These are phyloP conservation scores for Megalonaias nervosa DNA, from an alignment of 1,140 invertebrate species.

Conservation along the genomic window DNA sequence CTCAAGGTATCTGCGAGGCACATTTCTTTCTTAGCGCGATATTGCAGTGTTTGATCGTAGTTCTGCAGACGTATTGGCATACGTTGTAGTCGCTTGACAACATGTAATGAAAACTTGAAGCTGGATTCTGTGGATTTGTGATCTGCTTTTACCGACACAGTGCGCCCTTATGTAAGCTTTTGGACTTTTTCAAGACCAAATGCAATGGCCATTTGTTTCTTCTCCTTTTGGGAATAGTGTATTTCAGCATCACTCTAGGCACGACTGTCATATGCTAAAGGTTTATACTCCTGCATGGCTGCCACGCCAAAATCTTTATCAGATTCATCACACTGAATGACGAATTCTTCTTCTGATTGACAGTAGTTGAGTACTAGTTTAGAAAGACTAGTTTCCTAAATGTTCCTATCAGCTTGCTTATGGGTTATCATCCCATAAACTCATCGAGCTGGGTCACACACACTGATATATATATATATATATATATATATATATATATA, in stretches of 20 bases:
- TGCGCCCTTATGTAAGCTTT: slow-evolving; percentile 68
- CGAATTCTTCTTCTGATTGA: slow-evolving; percentile 34
- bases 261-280: slow-evolving; percentile 65
- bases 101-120: slow-evolving; percentile 42
- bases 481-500: too few relatives aligned
- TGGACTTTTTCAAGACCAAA: slow-evolving; percentile 68
- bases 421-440: slow-evolving; percentile 33
- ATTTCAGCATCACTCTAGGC: slow-evolving; percentile 64
- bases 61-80: too few relatives aligned
- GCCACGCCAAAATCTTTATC: slow-evolving; percentile 61
- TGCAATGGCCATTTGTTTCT: slow-evolving; percentile 68
- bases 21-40: too few relatives aligned
- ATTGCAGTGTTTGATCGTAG: too few relatives aligned
- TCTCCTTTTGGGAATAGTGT: slow-evolving; percentile 72
- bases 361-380: slow-evolving; percentile 44
- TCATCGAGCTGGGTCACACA: slow-evolving; percentile 48
- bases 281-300: slow-evolving; percentile 50
- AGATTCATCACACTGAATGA: slow-evolving; percentile 43
- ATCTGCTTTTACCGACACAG: slow-evolving; percentile 53
- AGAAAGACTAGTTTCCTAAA: slow-evolving; percentile 43
- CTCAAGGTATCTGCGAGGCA: too few relatives aligned
- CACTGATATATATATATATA: too few relatives aligned
- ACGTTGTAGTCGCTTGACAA: slow-evolving; percentile 54
- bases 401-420: slow-evolving; percentile 33
- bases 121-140: slow-evolving; percentile 67